Base-by-base conservation (phyloP, 1,140 invertebrate genomes). In the Neodiprion pinetum region DNA sequence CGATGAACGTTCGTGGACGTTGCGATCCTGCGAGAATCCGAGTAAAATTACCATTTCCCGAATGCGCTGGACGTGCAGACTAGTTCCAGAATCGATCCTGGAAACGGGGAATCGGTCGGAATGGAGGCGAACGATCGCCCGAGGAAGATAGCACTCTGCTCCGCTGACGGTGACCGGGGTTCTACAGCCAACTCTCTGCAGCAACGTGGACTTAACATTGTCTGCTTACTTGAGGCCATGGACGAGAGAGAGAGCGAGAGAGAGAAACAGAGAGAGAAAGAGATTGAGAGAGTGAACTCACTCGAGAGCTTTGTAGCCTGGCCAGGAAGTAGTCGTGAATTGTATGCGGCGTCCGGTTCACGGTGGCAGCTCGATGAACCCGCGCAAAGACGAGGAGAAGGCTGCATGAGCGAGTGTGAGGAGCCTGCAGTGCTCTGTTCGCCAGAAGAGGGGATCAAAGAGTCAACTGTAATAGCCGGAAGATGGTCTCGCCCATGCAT, bases 401-500 rank as follows among this genome's bases (percentile, higher is more conserved):
- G 53, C 53, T 61, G 53, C 11, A 12, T 61, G 53, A 61, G n/a
- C 53, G 53, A 61, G 53, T 61, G 53, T 17, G 53, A 61, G 53
- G 53, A 61, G n/a, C 53, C n/a, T 61, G 9, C n/a, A 17, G 53
- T 14, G 53, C 53, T 4, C 8, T 4, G 53, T 14, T 14, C 53
- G 53, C 11, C 11, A 17, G 53, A 17, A 61, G 53, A 14, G 53
- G 53, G n/a, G 53, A 61, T 61, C 53, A 61, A 61, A 61, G 53
- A 61, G 53, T 61, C 53, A 61, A 61, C 53, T 61, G 53, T 12
- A 61, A 61, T 61, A 61, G 53, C 53, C 53, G 53, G 53, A 61
- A 61, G 53, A 61, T 61, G 53, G 53, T 61, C 53, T 17, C 53
- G 53, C 53, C 11, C n/a, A 17, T 61, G n/a, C 5, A 61, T 61